phyloP scores from a whole-genome alignment of 2,888 invertebrate species.

The Gari tellinella region DNA sequence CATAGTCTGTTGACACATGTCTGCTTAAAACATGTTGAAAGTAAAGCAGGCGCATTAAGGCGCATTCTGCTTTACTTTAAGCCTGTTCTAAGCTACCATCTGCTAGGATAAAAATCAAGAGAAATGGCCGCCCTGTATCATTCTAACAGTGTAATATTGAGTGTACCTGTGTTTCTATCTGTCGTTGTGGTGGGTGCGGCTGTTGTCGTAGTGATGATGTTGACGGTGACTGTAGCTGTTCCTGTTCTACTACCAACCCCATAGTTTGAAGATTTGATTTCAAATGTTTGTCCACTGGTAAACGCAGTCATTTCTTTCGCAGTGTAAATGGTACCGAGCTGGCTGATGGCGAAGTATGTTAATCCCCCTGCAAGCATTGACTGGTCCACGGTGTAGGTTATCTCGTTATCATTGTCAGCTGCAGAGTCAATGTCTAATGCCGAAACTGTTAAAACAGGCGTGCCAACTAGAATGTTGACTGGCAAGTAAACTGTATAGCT shows the following conservation, averaged over 20 bases:
- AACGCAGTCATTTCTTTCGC: slow-evolving; percentile 10
- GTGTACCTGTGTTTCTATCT: slow-evolving; percentile 47
- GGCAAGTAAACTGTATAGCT: slow-evolving; percentile 37
- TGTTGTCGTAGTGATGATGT: slow-evolving; percentile 41
- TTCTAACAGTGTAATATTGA: too few species aligned
- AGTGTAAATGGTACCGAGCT: slow-evolving; percentile 30
- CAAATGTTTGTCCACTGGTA: slow-evolving; percentile 3
- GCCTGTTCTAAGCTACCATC: too few species aligned
- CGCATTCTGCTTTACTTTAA: too few species aligned
- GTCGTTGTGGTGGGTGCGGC: slow-evolving; percentile 41
- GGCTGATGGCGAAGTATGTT: slow-evolving; percentile 3
- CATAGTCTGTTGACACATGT: too few species aligned
- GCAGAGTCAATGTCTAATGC: slow-evolving; percentile 42
- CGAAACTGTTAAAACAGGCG: slow-evolving; percentile 25
- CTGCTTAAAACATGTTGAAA: too few species aligned
- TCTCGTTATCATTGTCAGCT: slow-evolving; percentile 37
- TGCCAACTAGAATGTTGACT: slow-evolving; percentile 38
- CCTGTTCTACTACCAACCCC: slow-evolving; percentile 11
- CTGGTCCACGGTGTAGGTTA: slow-evolving; percentile 42
- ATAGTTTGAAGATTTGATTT: slow-evolving; percentile 24
- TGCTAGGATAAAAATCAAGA: too few species aligned
- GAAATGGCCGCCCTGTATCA: too few species aligned
- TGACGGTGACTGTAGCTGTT: slow-evolving; percentile 25
- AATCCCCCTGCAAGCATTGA: slow-evolving; percentile 1
- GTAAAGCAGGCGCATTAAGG: too few species aligned